Percentiles rank a stretch among this genome's conserved stretches.
Conservation (phyloP, 1,140 invertebrate genomes). For the Acromyrmex echinatior region DNA sequence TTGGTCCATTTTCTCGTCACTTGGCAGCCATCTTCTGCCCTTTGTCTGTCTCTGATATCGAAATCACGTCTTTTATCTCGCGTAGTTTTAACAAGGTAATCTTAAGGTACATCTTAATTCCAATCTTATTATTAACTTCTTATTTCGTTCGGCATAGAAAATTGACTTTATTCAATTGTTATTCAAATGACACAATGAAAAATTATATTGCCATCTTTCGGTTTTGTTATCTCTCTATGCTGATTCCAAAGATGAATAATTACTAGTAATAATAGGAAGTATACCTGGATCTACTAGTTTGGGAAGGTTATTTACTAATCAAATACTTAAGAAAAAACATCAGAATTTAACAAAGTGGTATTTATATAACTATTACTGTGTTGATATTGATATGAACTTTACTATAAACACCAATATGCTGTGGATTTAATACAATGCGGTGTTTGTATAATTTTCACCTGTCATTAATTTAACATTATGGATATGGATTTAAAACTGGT, state of each 20-base stretch:
- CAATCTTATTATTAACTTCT: neutral
- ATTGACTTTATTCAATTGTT: neutral
- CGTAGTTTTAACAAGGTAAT: constrained; percentile 1
- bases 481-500: too few species aligned
- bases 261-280: neutral
- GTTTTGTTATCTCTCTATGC: too few species aligned
- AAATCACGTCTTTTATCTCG: constrained; percentile 11
- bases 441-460: too few species aligned
- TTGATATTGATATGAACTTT: too few species aligned
- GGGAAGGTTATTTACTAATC: neutral
- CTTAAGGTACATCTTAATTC: too few species aligned
- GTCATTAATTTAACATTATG: too few species aligned
- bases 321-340: too few species aligned
- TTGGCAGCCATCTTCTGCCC: constrained; percentile 22
- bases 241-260: neutral
- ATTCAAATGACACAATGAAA: neutral
- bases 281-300: neutral
- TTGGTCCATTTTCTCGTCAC: constrained; percentile 56
- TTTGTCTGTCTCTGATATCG: constrained; percentile 27
- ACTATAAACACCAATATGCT: too few species aligned
- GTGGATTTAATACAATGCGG: too few species aligned
- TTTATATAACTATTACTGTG: too few species aligned
- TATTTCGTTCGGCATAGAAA: neutral
- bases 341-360: too few species aligned
- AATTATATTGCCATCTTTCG: neutral